Conservation (phyloP, 2,113 vertebrate species). For the Labrus mixtus region DNA sequence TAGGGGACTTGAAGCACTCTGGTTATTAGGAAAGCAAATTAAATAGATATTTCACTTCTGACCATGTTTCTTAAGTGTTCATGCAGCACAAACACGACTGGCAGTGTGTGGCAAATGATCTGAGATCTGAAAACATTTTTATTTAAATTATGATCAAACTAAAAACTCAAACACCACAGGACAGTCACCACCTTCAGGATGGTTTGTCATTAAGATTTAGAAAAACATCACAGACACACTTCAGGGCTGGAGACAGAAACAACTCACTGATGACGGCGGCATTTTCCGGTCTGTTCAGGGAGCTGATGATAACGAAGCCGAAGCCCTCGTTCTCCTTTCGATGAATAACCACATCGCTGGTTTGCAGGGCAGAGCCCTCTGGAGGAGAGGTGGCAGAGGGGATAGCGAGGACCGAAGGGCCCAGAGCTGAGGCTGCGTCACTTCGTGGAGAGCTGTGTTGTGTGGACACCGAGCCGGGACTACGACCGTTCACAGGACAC, state of each 20-base stretch:
- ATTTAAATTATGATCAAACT: neutral
- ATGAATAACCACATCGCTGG: conserved; percentile 94
- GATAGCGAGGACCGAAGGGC: conserved; percentile 58
- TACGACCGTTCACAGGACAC: conserved; percentile 95
- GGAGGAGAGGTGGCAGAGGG: conserved; percentile 75
- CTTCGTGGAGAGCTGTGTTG: conserved; percentile 97
- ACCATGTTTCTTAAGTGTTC: neutral
- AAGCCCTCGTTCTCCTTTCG: conserved; percentile 98
- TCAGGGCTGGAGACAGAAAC: conserved; percentile 1
- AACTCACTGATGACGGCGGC: conserved; percentile 93
- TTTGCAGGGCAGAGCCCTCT: conserved; percentile 89
- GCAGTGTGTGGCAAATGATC: neutral
- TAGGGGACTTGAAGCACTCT: conserved; percentile 10
- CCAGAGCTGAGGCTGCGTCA: conserved; percentile 85
- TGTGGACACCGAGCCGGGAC: conserved; percentile 92
- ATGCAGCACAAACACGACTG: neutral
- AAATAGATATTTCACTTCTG: neutral
- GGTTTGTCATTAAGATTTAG: neutral
- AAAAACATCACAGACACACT: conserved; percentile 15
- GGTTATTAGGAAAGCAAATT: conserved; percentile 10
- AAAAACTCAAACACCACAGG: neutral
- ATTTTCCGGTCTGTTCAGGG: conserved; percentile 95
- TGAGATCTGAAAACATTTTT: neutral
- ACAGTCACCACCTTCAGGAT: neutral
- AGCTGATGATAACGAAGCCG: conserved; percentile 99